Percentiles rank a stretch among this genome's conserved stretches.
These are phyloP conservation scores for Cebus imitator DNA, from an alignment of 2,113 vertebrate species.

Conservation along the genomic window DNA sequence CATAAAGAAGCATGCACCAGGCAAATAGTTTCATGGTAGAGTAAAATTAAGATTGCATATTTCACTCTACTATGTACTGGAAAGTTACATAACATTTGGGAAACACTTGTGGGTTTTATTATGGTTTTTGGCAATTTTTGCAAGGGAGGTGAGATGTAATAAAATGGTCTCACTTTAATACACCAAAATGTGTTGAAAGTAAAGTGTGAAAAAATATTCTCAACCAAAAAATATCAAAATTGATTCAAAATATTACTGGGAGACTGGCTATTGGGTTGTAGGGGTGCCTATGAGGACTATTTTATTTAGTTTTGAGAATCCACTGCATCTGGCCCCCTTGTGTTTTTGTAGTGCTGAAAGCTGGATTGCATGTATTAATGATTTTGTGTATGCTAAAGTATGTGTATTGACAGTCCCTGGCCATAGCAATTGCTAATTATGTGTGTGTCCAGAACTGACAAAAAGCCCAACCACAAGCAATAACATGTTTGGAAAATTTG, in stretches of 20 bases:
- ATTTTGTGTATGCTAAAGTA: not conserved
- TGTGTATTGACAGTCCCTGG: not conserved
- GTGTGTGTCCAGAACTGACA: not conserved
- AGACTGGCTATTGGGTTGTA: not conserved
- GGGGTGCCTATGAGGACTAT: not conserved
- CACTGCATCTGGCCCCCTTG: not conserved
- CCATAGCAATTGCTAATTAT: not conserved
- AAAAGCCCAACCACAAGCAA: not conserved
- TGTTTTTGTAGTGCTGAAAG: not conserved
- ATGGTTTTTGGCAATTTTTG: not conserved
- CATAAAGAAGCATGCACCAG: not conserved
- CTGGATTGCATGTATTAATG: not conserved
- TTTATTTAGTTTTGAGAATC: conserved; percentile 2
- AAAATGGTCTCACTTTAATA: conserved; percentile 14
- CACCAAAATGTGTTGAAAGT: not conserved
- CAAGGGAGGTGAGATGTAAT: not conserved
- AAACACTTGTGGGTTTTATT: conserved; percentile 7
- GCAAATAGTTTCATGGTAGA: not conserved
- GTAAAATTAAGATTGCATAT: not conserved
- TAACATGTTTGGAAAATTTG: not conserved
- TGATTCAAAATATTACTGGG: not conserved
- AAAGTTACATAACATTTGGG: not conserved
- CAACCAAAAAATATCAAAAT: not conserved
- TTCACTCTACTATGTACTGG: not conserved
- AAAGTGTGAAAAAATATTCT: not conserved